Base-by-base conservation (phyloP, 2,113 vertebrate species). In the Seriola quinqueradiata region DNA sequence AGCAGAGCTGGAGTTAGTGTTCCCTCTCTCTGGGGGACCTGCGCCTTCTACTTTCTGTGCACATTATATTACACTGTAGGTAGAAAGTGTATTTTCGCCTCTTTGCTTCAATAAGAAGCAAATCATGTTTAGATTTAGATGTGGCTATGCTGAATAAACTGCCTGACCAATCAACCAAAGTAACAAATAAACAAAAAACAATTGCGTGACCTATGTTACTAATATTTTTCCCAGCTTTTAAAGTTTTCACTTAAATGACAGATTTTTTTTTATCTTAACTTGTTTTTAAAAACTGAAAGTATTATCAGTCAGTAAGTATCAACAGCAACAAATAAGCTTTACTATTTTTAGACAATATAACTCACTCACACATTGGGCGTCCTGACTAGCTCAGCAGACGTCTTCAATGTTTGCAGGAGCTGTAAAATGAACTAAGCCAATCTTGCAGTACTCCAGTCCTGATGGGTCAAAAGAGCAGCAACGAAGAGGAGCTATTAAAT, bases 311-410 rank as follows among this genome's bases (percentile, higher is more conserved):
- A 40, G 8, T 40, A 40, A 36, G 34, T 36, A 36, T 36, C 40
- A 9, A 9, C 1, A 40, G 40, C 8, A 40, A 14, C 44, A 46
- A 46, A 14, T 46, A 3, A 12, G 13, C 12, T 46, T 13, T 46
- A 46, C 14, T 14, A 46, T 46, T 46, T 46, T 46, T 50, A 50
- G 48, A 50, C 7, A 46, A 50, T 19, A 50, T 50, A 14, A 48
- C 16, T 48, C 46, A 48, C 13, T 17, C 46, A 5, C 16, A 16
- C 16, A 48, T 13, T 17, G 8, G 52, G 14, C 65, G 4, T 52
- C 10, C 58, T 25, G 66, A n/a, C 34, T 34, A 16, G 11, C 42
- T 42, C 23, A 74, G 61, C 67, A 70, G 36, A 76, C 38, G 73
- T 64, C 50, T 48, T 59, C 25, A 32, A 57, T 32, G 36, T 46